phyloP scores from a whole-genome alignment of 37 sponge, comb jelly and placozoan genomes.

The Hormiphora californensis region DNA sequence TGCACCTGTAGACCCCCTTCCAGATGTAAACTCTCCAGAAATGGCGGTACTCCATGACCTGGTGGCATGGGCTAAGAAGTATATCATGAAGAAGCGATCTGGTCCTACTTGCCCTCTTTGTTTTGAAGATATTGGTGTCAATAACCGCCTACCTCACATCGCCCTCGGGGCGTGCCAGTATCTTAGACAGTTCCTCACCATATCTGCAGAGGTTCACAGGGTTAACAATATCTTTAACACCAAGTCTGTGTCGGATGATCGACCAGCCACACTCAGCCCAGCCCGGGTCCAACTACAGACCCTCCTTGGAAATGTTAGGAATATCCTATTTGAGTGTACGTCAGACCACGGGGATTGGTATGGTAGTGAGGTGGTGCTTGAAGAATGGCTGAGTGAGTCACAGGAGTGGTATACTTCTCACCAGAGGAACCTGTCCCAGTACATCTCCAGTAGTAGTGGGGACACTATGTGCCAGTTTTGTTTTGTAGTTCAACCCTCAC shows the following conservation, averaged over 20 bases:
- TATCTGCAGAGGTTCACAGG: neutral
- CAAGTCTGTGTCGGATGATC: neutral
- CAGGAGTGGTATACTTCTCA: neutral
- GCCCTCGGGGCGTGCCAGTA: slow-evolving; percentile 33
- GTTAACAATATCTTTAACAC: slow-evolving; percentile 27
- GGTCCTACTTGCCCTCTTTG: slow-evolving; percentile 30
- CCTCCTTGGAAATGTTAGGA: slow-evolving; percentile 2
- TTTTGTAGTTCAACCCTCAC: slow-evolving; percentile 2
- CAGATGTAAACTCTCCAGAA: neutral
- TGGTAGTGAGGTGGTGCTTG: too few species aligned
- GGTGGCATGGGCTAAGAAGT: slow-evolving; percentile 12
- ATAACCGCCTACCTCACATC: neutral
- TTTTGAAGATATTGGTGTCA: neutral
- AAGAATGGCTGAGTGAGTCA: neutral
- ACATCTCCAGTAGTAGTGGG: neutral
- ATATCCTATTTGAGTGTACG: neutral
- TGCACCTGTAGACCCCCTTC: neutral
- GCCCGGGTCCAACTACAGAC: too few species aligned
- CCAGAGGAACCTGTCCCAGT: neutral
- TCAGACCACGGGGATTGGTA: slow-evolving; percentile 16
- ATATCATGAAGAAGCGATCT: neutral
- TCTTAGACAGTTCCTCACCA: neutral
- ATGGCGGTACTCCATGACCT: neutral
- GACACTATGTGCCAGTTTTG: slow-evolving; percentile 17
- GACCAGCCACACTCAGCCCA: too few species aligned